A percentile compares a stretch with the other conserved stretches of the same genome.
Evolutionary conservation across 2,888 invertebrate species (phyloP).

Genomic region (Eilema depressum): DNA sequence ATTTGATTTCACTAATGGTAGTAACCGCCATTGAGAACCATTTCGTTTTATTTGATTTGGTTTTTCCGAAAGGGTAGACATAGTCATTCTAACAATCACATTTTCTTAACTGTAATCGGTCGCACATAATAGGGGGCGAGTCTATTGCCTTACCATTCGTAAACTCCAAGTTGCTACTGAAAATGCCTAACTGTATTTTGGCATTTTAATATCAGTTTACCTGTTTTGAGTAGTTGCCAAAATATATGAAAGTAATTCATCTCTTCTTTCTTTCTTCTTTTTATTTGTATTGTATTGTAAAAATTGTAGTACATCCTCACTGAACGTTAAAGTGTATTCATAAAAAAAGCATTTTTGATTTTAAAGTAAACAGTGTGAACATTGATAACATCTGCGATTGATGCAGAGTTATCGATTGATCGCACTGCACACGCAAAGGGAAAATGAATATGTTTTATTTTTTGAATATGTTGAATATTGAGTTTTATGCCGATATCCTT

Average conservation of each 20-base stretch:
- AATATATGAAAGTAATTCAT: too few relatives aligned
- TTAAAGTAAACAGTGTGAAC: neutral
- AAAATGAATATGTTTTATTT: neutral
- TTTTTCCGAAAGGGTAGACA: too few relatives aligned
- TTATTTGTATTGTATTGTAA: too few relatives aligned
- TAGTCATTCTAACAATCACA: neutral
- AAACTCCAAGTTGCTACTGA: neutral
- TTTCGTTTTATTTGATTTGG: too few relatives aligned
- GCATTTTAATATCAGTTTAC: too few relatives aligned
- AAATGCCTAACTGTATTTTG: neutral
- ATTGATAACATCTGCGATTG: neutral
- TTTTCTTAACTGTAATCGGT: neutral
- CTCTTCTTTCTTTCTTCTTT: too few relatives aligned
- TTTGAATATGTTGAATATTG: neutral
- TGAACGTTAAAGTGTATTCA: neutral
- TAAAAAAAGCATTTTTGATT: neutral
- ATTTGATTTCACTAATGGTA: neutral
- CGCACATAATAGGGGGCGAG: neutral
- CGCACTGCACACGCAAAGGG: neutral
- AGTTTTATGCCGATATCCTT: neutral
- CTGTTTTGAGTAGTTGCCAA: too few relatives aligned
- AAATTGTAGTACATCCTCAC: neutral
- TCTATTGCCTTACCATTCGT: too few relatives aligned
- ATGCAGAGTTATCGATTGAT: neutral
- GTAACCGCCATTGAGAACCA: neutral